phyloP scores from a whole-genome alignment of 2,888 invertebrate species.

The Aphodius sticticus region DNA sequence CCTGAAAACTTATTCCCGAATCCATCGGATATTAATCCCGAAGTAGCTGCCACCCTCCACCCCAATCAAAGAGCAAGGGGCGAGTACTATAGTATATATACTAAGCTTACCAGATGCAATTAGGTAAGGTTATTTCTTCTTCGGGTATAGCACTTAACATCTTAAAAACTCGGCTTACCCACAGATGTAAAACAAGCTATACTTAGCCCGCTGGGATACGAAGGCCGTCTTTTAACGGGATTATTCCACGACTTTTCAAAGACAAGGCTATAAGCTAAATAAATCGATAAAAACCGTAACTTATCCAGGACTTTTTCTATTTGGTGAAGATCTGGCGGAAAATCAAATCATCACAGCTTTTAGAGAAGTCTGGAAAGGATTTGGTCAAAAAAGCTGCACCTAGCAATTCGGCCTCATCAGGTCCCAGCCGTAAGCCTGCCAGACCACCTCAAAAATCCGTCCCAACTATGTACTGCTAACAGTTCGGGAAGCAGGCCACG shows the following conservation, averaged over 20 bases:
- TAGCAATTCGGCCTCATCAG: neutral
- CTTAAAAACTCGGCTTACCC: neutral
- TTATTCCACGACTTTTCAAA: neutral
- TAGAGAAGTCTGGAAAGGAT: neutral
- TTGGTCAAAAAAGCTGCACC: too few species aligned
- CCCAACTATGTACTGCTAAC: neutral
- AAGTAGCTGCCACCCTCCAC: too few species aligned
- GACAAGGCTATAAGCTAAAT: neutral
- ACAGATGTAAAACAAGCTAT: neutral
- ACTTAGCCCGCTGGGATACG: neutral
- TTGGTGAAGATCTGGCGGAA: neutral
- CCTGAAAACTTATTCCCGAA: neutral
- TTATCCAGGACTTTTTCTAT: neutral
- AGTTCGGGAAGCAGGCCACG: constrained; percentile 13
- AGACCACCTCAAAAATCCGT: neutral
- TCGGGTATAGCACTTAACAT: neutral
- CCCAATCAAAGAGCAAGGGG: too few species aligned
- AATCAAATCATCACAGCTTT: neutral
- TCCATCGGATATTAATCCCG: neutral
- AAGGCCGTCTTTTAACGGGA: neutral
- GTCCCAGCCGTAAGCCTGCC: neutral
- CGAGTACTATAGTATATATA: constrained; percentile 4
- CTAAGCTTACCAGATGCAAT: neutral
- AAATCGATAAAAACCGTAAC: neutral
- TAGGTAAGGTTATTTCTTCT: neutral